phyloP scores from a whole-genome alignment of 2,113 vertebrate genomes.

The Leucosticte australis region DNA sequence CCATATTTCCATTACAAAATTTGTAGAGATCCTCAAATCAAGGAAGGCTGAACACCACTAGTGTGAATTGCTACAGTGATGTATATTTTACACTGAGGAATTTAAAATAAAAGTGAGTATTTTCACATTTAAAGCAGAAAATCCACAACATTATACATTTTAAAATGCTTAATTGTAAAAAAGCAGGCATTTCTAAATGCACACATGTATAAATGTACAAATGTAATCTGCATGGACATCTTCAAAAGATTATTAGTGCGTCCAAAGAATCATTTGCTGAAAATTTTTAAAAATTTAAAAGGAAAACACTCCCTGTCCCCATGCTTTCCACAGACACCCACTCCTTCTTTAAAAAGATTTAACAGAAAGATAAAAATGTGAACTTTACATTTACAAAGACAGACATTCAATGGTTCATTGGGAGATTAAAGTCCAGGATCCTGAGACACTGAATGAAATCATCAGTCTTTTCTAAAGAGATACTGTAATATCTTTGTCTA shows the following conservation, averaged over 20 bases:
- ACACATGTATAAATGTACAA: neutral
- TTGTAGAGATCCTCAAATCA: neutral
- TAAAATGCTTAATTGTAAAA: neutral
- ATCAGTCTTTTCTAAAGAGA: neutral
- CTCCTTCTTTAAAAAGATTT: neutral
- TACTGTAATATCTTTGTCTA: neutral
- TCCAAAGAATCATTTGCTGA: neutral
- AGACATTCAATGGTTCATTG: neutral
- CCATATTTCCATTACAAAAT: neutral
- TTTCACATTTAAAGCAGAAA: neutral
- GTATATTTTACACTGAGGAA: neutral
- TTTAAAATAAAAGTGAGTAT: neutral
- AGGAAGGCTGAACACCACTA: neutral
- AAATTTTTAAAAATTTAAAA: neutral
- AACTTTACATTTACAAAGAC: constrained; percentile 3
- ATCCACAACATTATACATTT: neutral
- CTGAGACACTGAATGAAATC: neutral
- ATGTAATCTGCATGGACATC: neutral
- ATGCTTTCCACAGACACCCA: neutral
- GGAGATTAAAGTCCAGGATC: constrained; percentile 3
- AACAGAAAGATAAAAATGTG: neutral
- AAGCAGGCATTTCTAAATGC: neutral
- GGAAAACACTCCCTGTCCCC: neutral
- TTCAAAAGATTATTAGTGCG: neutral
- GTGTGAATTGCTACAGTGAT: neutral